phyloP scores from a whole-genome alignment of 2,113 vertebrate species.

The Nesogale talazaci region DNA sequence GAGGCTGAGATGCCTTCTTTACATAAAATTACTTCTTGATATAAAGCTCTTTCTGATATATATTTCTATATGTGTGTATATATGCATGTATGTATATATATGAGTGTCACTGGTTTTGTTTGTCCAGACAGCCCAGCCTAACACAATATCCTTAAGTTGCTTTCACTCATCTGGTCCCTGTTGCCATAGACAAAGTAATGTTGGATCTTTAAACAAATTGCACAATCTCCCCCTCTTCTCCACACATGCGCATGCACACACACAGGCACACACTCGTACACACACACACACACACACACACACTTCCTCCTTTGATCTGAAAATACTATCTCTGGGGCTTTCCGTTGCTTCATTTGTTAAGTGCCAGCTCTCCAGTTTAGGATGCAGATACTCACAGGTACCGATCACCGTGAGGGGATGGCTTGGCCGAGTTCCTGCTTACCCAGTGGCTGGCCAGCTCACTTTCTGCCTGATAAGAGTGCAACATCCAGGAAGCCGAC shows the following conservation, averaged over 20 bases:
- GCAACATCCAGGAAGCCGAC: neutral
- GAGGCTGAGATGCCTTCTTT: too few species aligned
- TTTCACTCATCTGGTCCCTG: too few species aligned
- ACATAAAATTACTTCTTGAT: too few species aligned
- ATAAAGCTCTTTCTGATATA: too few species aligned
- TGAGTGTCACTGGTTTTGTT: too few species aligned
- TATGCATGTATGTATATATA: too few species aligned
- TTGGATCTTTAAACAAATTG: neutral
- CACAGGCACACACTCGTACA: neutral
- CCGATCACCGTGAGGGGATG: neutral
- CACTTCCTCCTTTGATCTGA: neutral
- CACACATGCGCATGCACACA: too few species aligned
- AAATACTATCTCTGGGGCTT: conserved; percentile 21
- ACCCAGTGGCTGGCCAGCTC: neutral
- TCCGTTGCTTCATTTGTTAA: neutral
- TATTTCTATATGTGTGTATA: too few species aligned
- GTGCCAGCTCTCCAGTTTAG: neutral
- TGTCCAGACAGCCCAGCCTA: too few species aligned
- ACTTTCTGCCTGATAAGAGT: neutral
- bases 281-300: neutral
- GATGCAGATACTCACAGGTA: neutral
- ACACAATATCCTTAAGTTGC: too few species aligned
- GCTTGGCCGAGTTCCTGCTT: neutral
- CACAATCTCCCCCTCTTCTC: fast-evolving
- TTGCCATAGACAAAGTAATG: neutral